Evolutionary conservation across 2,797 vertebrate species (phyloP), one percentile per base, ranked within the genome.

Genomic region (Acanthornis magna): DNA sequence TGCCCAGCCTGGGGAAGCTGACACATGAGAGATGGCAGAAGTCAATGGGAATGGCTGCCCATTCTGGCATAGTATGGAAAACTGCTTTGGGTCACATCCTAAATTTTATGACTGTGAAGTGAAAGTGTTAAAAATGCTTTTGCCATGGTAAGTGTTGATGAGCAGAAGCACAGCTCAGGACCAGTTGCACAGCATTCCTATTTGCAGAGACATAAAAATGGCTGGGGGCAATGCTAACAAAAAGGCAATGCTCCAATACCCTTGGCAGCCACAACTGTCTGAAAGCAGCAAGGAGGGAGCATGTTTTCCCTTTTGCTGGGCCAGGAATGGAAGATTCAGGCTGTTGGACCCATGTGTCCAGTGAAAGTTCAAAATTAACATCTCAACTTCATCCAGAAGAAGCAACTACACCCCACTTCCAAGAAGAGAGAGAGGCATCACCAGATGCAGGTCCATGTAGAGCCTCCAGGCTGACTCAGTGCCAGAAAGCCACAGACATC

Each of bases 401-500:
- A 55, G 17, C 9, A 70, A 62, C 8, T 63, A 53, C 5, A 26
- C 6, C 14, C 17, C 20, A 18, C 15, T 23, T 11, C 3, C 36
- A 47, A 43, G 32, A 72, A 34, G 47, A 58, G 30, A 71, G 12
- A 45, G 12, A 89, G 50, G 40, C 14, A 75, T 13, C 23, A 53
- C 11, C 34, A 45, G 16, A 50, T 68, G 18, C 2, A 4, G 40
- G 32, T 11, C 9, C 10, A n/a, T 36, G 0, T 3, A n/a, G 51
- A 54, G 5, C 9, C 27, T 50, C 26, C 48, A 55, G 45, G 7
- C 9, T 57, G 40, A 54, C 18, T 34, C 51, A 38, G 60, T 20
- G 65, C 8, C 11, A 78, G 26, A 73, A 66, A 13, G 75, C 11
- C 67, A 53, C 3, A 5, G 48, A 51, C 10, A 17, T 43, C 45